Conservation (phyloP, 2,113 vertebrate genomes). For the Phoenicopterus ruber region DNA sequence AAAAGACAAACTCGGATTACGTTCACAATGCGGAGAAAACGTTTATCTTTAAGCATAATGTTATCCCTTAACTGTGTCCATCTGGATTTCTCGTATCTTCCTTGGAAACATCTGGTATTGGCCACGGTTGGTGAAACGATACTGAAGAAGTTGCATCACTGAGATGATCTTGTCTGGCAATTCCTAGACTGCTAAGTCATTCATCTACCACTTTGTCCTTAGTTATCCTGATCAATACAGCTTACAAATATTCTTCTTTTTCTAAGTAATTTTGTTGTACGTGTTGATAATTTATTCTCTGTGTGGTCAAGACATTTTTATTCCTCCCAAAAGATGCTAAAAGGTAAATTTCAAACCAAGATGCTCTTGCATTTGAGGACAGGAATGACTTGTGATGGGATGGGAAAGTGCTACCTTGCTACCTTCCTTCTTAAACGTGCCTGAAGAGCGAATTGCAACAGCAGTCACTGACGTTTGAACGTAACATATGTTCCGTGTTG, state of each 20-base stretch:
- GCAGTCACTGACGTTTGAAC: not conserved
- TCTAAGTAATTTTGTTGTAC: not conserved
- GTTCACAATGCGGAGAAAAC: not conserved
- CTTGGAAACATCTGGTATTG: not conserved
- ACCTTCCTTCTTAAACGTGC: not conserved
- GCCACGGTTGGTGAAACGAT: not conserved
- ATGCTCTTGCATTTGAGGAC: not conserved
- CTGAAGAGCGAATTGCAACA: not conserved
- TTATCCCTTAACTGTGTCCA: slow-evolving; percentile 7
- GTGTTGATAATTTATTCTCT: not conserved
- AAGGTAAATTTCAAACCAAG: not conserved
- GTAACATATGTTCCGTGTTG: not conserved
- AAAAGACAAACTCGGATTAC: not conserved
- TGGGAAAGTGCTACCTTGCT: not conserved
- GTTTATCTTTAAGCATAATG: not conserved
- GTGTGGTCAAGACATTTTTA: not conserved
- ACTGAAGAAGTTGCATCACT: not conserved
- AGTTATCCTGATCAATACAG: not conserved
- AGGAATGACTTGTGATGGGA: not conserved
- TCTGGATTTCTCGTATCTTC: slow-evolving; percentile 11
- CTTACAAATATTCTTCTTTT: not conserved
- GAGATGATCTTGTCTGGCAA: not conserved
- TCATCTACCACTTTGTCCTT: not conserved
- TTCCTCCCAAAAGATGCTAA: not conserved
- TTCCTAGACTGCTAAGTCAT: not conserved